phyloP scores from a whole-genome alignment of 1,140 invertebrate genomes.

The Pseudobourletiella spinata region DNA sequence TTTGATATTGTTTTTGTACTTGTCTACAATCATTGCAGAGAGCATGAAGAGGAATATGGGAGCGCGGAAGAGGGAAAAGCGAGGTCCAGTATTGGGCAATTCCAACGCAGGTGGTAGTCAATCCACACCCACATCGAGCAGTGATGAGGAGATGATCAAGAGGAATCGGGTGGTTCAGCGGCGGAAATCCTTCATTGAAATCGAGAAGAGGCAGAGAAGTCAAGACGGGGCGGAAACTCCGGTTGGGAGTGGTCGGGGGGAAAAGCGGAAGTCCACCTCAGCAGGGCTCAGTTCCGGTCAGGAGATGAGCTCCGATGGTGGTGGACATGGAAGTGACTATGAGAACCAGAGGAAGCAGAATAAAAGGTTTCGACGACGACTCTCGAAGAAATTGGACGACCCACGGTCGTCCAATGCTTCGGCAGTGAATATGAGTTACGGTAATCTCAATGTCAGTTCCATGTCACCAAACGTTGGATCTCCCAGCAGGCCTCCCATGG shows the following conservation, averaged over 20 bases:
- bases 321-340: not conserved
- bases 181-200: not conserved
- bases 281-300: not conserved
- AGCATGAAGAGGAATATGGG: too few species aligned
- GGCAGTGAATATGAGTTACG: not conserved
- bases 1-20: too few species aligned
- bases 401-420: not conserved
- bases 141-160: not conserved
- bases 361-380: not conserved
- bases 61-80: too few species aligned
- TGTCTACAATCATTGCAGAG: too few species aligned
- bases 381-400: not conserved
- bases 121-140: too few species aligned
- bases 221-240: not conserved
- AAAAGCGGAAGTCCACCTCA: not conserved
- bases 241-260: too few species aligned
- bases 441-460: not conserved
- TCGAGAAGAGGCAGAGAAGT: not conserved
- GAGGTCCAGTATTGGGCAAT: too few species aligned
- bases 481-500: not conserved
- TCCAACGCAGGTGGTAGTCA: too few species aligned
- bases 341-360: not conserved
- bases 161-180: not conserved
- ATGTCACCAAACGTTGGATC: not conserved
- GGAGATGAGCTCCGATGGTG: not conserved